These are phyloP conservation scores for Erpobdella octoculata DNA, from an alignment of 2,888 invertebrate genomes.

Conservation along the genomic window DNA sequence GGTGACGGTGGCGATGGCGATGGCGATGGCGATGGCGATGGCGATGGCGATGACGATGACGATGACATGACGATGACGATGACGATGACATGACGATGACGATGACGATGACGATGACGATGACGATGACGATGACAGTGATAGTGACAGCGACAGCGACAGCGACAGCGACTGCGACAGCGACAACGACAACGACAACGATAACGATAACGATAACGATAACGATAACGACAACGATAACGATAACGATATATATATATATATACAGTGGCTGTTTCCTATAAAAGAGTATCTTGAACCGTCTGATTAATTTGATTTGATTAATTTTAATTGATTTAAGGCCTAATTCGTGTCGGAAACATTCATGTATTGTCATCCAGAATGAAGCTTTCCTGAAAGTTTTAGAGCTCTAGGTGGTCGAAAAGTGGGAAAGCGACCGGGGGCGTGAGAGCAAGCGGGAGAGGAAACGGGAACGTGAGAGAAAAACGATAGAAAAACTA, in stretches of 20 bases:
- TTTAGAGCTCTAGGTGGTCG: too few species aligned
- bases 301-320: neutral
- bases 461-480: too few species aligned
- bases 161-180: neutral
- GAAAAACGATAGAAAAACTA: too few species aligned
- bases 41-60: neutral
- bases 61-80: neutral
- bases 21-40: neutral
- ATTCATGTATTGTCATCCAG: neutral
- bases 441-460: too few species aligned
- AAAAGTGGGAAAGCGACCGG: too few species aligned
- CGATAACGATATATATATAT: neutral
- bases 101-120: conserved; percentile 13
- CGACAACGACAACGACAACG: neutral
- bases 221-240: neutral
- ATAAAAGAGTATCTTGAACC: too few species aligned
- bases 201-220: neutral
- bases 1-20: neutral
- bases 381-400: too few species aligned
- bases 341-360: neutral
- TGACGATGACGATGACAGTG: conserved; percentile 5
- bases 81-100: neutral
- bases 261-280: neutral
- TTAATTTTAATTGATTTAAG: neutral
- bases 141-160: neutral